Evolutionary conservation across 2,113 vertebrate species (phyloP).

Genomic region (Corynorhinus townsendii): DNA sequence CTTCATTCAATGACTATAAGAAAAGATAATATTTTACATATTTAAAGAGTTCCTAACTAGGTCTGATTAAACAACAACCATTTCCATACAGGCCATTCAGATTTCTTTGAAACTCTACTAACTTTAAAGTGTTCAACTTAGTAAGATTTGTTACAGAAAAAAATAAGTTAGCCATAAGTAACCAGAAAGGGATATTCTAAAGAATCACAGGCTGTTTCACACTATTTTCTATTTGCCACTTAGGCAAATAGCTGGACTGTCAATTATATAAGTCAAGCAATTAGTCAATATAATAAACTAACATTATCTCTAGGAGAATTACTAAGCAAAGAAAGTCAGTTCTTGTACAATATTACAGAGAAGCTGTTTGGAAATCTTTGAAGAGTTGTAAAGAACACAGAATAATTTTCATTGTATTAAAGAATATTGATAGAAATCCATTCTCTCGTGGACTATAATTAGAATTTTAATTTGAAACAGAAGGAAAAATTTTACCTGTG

Average conservation of each 20-base stretch:
- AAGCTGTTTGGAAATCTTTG: neutral
- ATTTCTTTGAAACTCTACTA: neutral
- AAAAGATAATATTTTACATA: neutral
- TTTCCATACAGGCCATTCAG: neutral
- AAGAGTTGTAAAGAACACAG: neutral
- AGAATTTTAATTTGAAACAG: constrained; percentile 47
- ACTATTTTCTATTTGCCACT: neutral
- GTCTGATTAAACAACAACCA: neutral
- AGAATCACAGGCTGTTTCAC: neutral
- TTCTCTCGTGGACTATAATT: constrained; percentile 67
- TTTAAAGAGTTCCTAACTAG: neutral
- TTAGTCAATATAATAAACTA: constrained; percentile 2
- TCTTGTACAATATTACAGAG: neutral
- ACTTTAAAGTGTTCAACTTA: neutral
- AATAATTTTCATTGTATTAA: constrained; percentile 30
- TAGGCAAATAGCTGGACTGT: neutral
- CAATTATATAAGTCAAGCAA: neutral
- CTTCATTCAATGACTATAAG: neutral
- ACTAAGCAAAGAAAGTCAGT: neutral
- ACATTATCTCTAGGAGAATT: neutral
- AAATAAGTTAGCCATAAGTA: neutral
- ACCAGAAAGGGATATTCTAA: neutral
- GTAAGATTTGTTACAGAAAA: neutral
- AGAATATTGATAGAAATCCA: constrained; percentile 17
- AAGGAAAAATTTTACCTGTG: constrained; percentile 78